Conservation (phyloP, 2,113 vertebrate genomes). For the Amazona vittata region DNA sequence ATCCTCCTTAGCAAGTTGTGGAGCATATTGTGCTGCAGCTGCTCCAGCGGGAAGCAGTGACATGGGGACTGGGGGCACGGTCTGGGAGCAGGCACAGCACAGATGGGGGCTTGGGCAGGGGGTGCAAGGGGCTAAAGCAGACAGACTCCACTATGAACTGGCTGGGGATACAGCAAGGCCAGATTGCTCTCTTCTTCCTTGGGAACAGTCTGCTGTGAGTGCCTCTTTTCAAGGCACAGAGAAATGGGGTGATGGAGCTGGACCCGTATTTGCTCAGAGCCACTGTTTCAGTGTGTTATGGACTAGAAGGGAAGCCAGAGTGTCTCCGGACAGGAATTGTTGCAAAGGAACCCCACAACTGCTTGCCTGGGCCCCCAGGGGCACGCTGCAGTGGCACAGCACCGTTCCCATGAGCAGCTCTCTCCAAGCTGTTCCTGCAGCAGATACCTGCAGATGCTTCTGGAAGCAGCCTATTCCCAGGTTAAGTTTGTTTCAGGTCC, state of each 20-base stretch:
- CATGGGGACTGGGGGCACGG: accelerated
- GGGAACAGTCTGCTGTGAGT: background rate
- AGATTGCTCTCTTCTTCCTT: background rate
- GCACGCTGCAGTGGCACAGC: background rate
- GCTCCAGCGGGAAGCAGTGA: background rate
- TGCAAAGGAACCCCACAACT: background rate
- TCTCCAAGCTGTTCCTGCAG: background rate
- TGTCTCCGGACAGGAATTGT: background rate
- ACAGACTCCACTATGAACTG: background rate
- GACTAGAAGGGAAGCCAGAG: background rate
- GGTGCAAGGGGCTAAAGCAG: background rate
- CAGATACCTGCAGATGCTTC: constrained; percentile 13
- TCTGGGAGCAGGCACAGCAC: background rate
- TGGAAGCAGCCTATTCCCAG: constrained; percentile 30
- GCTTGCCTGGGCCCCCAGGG: background rate
- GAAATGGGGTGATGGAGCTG: background rate
- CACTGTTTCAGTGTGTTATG: background rate
- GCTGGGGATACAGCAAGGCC: background rate
- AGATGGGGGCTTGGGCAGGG: background rate
- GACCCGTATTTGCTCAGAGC: background rate
- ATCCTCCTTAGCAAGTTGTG: background rate
- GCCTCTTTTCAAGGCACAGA: background rate
- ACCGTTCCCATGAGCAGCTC: background rate
- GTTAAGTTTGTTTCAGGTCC: constrained; percentile 28
- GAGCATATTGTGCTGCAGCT: constrained; percentile 33